phyloP scores from a whole-genome alignment of 2,113 vertebrate species.

The Calyptommatus sinebrachiatus region DNA sequence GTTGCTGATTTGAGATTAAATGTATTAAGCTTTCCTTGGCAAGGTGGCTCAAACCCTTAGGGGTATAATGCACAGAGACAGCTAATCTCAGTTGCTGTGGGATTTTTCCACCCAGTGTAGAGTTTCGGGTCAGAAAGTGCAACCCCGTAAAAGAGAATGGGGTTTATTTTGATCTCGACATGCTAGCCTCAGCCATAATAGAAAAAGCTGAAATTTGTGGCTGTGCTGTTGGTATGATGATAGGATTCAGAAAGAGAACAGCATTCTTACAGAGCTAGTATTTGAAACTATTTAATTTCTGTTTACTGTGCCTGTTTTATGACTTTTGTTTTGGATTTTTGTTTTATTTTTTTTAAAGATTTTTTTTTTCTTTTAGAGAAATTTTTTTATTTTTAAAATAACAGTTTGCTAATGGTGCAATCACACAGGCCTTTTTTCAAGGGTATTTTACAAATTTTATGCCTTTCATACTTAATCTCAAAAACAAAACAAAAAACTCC shows the following conservation, averaged over 20 bases:
- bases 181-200: not conserved
- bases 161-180: constrained; percentile 1
- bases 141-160: not conserved
- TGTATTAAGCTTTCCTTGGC: not conserved
- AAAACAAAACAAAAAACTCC: no score
- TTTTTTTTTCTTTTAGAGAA: constrained; percentile 8
- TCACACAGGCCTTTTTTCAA: no score
- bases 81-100: not conserved
- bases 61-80: not conserved
- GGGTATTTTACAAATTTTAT: no score
- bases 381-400: no score
- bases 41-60: rapidly evolving
- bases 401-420: no score
- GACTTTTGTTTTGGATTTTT: not conserved
- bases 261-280: not conserved
- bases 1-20: not conserved
- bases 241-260: constrained; percentile 11
- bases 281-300: constrained; percentile 26
- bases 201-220: constrained; percentile 3
- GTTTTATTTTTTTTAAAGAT: constrained; percentile 6
- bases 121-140: not conserved
- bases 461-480: no score
- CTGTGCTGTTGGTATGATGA: not conserved
- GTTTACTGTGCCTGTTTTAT: constrained; percentile 1
- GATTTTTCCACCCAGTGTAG: not conserved